Base-by-base conservation (phyloP, 2,888 invertebrate genomes). In the Lordiphosa fenestrarum region DNA sequence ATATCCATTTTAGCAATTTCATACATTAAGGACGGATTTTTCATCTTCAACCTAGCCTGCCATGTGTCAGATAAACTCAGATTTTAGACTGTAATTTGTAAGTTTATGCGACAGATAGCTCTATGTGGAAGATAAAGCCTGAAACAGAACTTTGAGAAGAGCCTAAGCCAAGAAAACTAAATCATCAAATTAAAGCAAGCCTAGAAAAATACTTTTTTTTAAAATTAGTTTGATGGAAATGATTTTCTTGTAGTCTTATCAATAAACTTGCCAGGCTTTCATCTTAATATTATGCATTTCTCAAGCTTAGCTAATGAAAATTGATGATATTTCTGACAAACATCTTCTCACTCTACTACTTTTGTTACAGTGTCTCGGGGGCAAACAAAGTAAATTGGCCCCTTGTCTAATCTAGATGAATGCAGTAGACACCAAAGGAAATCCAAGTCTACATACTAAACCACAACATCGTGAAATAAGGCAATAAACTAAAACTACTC, bases 401-500 rank as follows among this genome's bases (percentile, higher is more conserved):
- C 41, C 55, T 64, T 61, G 69, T 75, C 76, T 75, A 73, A 82
- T 75, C 73, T 71, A 51, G 36, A 21, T 42, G 41, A 46, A 53
- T 49, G 57, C 54, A 44, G 54, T 69, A 59, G 50, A 40, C 53
- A 47, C 21, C 42, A 44, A 38, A 36, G 30, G 52, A 47, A 37
- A 19, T 7, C 51, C 50, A 12, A 25, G 38, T 25, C 51, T 36
- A 36, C 25, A 46, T 9, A 48, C 42, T 37, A 55, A 30, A 47
- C 35, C 36, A 33, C 33, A 53, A 46, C 30, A 48, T 19, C 10
- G 19, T 23, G 41, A 48, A 46, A 62, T 41, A 57, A 69, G 57
- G 53, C 9, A 48, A 51, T 41, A 50, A 57, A 60, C 46, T 44
- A 51, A 53, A 51, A 54, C 44, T 30, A 25, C 42, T 49, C 13